These are phyloP conservation scores for Poeciliopsis infans DNA, from an alignment of 2,797 vertebrate genomes.

Conservation along the genomic window DNA sequence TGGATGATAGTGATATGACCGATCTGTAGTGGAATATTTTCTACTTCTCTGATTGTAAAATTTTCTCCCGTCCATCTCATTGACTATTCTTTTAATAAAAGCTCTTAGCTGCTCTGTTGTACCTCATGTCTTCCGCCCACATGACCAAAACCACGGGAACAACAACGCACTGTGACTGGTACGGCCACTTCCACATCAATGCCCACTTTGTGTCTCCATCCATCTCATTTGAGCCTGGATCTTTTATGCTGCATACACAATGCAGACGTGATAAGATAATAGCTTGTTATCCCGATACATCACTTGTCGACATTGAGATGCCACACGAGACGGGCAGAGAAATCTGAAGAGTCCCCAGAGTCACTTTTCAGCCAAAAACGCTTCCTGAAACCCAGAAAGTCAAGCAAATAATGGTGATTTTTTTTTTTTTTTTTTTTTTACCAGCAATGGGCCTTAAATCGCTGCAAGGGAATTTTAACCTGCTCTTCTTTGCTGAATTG, in stretches of 20 bases:
- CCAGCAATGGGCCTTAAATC: too few relatives aligned
- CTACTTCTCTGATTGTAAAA: neutral
- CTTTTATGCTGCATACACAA: neutral
- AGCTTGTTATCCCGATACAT: constrained; percentile 9
- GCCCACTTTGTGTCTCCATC: constrained; percentile 56
- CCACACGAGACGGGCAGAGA: neutral
- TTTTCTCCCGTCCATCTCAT: neutral
- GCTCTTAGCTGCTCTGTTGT: neutral
- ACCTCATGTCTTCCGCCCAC: constrained; percentile 16
- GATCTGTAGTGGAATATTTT: neutral
- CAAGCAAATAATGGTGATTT: neutral
- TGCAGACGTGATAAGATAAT: constrained; percentile 3
- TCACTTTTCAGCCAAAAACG: neutral
- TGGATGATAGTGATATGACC: constrained; percentile 25
- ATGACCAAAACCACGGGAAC: constrained; percentile 22
- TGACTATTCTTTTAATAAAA: neutral
- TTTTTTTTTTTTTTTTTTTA: too few relatives aligned
- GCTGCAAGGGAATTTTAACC: too few relatives aligned
- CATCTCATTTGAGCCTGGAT: constrained; percentile 9
- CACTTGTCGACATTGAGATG: neutral
- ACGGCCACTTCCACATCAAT: constrained; percentile 51
- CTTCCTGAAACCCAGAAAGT: neutral
- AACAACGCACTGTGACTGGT: constrained; percentile 54
- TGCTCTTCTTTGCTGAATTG: too few relatives aligned
- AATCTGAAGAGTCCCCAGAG: neutral